A percentile compares a stretch with the other conserved stretches of the same genome.
Evolutionary conservation across 2,888 invertebrate genomes (phyloP).

Genomic region (Aporophyla nigra): DNA sequence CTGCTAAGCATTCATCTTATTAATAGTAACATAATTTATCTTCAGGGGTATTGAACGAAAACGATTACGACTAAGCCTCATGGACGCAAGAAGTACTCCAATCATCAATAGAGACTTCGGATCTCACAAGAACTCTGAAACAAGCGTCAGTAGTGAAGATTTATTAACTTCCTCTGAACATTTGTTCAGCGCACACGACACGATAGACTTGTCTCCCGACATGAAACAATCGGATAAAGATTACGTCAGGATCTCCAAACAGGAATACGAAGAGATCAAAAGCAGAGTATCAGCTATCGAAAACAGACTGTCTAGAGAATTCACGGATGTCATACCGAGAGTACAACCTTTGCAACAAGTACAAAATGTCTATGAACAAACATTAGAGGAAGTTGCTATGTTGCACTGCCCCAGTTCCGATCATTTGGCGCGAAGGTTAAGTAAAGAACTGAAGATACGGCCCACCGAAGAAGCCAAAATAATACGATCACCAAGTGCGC

Average conservation of each 20-base stretch:
- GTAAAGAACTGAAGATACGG: constrained; percentile 94
- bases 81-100: constrained; percentile 86
- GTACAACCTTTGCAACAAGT: constrained; percentile 92
- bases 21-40: constrained; percentile 13
- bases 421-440: constrained; percentile 93
- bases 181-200: constrained; percentile 86
- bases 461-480: constrained; percentile 93
- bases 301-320: constrained; percentile 93
- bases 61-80: constrained; percentile 85
- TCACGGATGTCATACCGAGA: constrained; percentile 88
- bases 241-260: constrained; percentile 93
- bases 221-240: constrained; percentile 88
- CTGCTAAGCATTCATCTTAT: not conserved
- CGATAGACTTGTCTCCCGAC: constrained; percentile 85
- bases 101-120: constrained; percentile 82
- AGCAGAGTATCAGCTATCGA: constrained; percentile 94
- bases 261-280: constrained; percentile 95
- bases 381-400: constrained; percentile 93
- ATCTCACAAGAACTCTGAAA: constrained; percentile 83
- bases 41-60: constrained; percentile 88
- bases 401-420: constrained; percentile 92
- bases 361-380: constrained; percentile 94
- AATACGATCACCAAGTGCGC: constrained; percentile 95
- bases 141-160: constrained; percentile 86
- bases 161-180: constrained; percentile 85